Percentiles rank a stretch among this genome's conserved stretches.
Conservation (phyloP, 2,888 invertebrate genomes). For the Pseudoips prasinana region DNA sequence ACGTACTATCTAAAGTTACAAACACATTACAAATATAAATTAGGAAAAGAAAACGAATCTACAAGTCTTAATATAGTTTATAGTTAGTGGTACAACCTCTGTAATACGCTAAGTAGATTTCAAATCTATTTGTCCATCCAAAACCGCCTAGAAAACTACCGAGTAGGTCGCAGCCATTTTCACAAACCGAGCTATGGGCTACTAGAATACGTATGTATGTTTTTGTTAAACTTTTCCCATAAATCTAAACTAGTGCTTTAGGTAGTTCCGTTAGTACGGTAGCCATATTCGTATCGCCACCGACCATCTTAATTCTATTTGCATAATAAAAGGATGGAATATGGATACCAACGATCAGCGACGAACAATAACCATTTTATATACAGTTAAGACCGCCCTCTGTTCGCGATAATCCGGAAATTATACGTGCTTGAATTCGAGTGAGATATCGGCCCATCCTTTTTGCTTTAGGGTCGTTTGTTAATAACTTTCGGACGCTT, state of each 20-base stretch:
- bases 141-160: no score
- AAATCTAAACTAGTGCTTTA: constrained; percentile 26
- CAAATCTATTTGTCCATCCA: no score
- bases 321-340: constrained; percentile 33
- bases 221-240: constrained; percentile 31
- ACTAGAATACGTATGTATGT: constrained; percentile 9
- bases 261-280: no score
- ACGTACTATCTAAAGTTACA: no score
- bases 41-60: no score
- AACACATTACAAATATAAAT: no score
- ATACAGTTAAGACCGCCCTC: constrained; percentile 20
- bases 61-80: no score
- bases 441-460: constrained; percentile 18
- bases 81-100: no score
- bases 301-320: constrained; percentile 27
- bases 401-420: constrained; percentile 27
- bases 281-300: constrained; percentile 17
- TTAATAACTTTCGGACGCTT: constrained; percentile 22
- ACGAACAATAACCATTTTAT: constrained; percentile 31
- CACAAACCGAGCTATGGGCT: no score
- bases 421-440: constrained; percentile 24
- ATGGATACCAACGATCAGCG: constrained; percentile 32
- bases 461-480: constrained; percentile 17
- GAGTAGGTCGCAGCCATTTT: no score
- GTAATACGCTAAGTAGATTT: no score